These are phyloP conservation scores for Lutraria rhynchaena DNA, from an alignment of 1,140 invertebrate genomes.

Conservation along the genomic window DNA sequence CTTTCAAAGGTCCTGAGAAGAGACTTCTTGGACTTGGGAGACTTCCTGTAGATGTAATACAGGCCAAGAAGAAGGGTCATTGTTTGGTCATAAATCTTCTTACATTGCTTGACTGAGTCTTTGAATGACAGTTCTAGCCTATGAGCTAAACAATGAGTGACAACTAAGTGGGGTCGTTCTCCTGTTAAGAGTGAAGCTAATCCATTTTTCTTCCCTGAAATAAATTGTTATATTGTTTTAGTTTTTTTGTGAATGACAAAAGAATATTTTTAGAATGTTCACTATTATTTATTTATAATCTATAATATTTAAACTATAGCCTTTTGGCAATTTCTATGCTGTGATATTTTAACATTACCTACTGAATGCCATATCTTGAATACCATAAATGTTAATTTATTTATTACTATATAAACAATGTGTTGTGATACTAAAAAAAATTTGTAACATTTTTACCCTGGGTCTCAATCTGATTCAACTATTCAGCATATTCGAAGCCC, in stretches of 20 bases:
- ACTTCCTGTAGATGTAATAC: slow-evolving; percentile 48
- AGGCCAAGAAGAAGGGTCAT: slow-evolving; percentile 46
- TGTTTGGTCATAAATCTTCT: slow-evolving; percentile 27
- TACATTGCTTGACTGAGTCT: slow-evolving; percentile 18
- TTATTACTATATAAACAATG: background rate
- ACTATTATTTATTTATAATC: no score
- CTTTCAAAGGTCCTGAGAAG: background rate
- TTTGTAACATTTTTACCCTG: background rate
- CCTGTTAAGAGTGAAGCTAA: slow-evolving; percentile 23
- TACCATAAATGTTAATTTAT: no score
- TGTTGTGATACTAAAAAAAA: background rate
- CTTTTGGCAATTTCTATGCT: no score
- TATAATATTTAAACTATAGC: no score
- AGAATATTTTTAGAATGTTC: background rate
- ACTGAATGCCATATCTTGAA: no score
- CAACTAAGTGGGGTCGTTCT: slow-evolving; percentile 15
- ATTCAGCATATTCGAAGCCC: slow-evolving; percentile 63
- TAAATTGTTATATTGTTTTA: background rate
- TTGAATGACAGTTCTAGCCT: slow-evolving; percentile 35
- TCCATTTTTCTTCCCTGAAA: slow-evolving; percentile 24
- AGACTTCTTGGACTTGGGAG: slow-evolving; percentile 49
- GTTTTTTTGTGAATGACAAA: background rate
- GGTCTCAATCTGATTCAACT: background rate
- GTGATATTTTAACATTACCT: no score
- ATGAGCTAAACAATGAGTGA: slow-evolving; percentile 30